Evolutionary conservation across 2,888 invertebrate genomes (phyloP), one percentile per base, ranked within the genome.

Genomic region (Eupithecia dodoneata): DNA sequence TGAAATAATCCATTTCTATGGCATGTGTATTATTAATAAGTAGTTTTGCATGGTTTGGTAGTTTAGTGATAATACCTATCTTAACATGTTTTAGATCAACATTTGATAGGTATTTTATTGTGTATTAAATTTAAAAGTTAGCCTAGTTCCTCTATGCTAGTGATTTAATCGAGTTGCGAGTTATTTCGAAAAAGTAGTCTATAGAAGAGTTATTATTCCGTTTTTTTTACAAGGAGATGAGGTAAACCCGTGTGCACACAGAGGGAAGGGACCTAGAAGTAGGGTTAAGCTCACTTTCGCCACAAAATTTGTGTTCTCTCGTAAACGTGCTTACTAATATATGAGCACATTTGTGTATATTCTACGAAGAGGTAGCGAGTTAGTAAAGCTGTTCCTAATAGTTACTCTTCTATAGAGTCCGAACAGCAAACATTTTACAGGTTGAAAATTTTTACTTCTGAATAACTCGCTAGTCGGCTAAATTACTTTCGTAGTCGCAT

Each of bases 1-100:
- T 72, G 6, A 45, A 76, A 74, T 78, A 76, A 78, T 71, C 15
- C 74, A 66, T 74, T 77, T 79, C 44, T 82, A 80, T 73, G 71
- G 79, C 79, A 76, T 79, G 76, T 63, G 45, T 63, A 75, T 63
- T 12, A 30, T 76, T 77, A 72, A 73, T 77, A 55, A 41, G 71
- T 78, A 69, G 66, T 70, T 73, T 65, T 49, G 73, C 66, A 72
- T 74, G 59, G 71, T 74, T 69, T 72, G 52, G 72, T 76, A 76
- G 75, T 71, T 73, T 52, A 45, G 15, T 55, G 30, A 41, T 47
- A 63, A 63, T 70, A 66, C 41, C 71, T 78, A 76, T 71, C 73
- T 12, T 69, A 74, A 78, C 49, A 65, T 78, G 49, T 63, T 72
- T 71, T 59, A 15, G 30, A 72, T 49, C 73, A 41, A 69, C 49